phyloP scores from a whole-genome alignment of 2,888 invertebrate genomes.

The Drosophila tanythrix region DNA sequence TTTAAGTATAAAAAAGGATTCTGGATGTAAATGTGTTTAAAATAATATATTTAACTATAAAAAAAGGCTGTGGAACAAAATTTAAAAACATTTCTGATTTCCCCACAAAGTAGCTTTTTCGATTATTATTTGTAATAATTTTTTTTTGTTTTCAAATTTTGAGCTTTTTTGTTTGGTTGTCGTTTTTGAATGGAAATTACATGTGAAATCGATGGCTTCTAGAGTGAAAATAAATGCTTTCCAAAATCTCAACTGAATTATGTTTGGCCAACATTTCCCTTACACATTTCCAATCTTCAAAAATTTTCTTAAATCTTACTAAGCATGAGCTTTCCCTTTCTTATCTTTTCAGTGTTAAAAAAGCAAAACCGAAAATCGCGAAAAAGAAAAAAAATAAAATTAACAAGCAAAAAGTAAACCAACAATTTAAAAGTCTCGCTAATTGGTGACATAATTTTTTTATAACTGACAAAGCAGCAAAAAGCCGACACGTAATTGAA shows the following conservation, averaged over 20 bases:
- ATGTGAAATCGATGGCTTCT: background rate
- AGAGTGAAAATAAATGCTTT: background rate
- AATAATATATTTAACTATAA: background rate
- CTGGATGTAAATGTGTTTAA: background rate
- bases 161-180: no score
- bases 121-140: background rate
- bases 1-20: background rate
- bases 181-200: background rate
- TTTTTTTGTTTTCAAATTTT: no score
- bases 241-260: background rate
- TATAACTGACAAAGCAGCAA: constrained; percentile 52
- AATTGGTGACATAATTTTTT: constrained; percentile 75
- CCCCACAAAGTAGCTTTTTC: background rate
- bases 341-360: constrained; percentile 56
- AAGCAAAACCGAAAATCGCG: constrained; percentile 11
- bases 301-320: constrained; percentile 7
- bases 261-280: background rate
- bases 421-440: constrained; percentile 41
- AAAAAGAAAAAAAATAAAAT: constrained; percentile 3
- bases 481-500: constrained; percentile 61
- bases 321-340: constrained; percentile 23
- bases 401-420: constrained; percentile 19
- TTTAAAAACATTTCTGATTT: background rate
- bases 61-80: background rate
- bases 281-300: background rate